A percentile compares a stretch with the other conserved stretches of the same genome.
These are phyloP conservation scores for Tetropium fuscum DNA, from an alignment of 2,888 invertebrate species.

Conservation along the genomic window DNA sequence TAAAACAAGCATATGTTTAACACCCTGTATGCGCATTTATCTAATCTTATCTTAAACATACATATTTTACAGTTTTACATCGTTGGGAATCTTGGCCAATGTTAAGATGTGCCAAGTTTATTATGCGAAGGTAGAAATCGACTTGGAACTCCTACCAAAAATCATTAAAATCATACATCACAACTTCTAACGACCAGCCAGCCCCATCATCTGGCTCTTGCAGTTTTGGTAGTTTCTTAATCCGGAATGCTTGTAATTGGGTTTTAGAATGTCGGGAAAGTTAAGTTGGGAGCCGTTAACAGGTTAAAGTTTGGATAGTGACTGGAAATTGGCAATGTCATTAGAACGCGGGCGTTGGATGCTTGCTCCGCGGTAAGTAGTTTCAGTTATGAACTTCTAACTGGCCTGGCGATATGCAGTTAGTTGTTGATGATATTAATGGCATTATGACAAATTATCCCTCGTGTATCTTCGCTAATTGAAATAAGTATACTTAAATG, in stretches of 20 bases:
- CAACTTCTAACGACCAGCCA: conserved; percentile 28
- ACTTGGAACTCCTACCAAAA: too few species aligned
- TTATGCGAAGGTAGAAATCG: too few species aligned
- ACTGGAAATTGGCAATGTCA: conserved; percentile 39
- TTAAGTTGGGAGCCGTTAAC: conserved; percentile 39
- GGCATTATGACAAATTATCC: conserved; percentile 1
- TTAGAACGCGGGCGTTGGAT: conserved; percentile 26
- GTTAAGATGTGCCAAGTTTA: too few species aligned
- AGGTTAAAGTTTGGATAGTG: conserved; percentile 41
- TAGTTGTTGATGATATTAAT: conserved; percentile 13
- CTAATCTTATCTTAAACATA: too few species aligned
- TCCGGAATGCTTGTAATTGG: conserved; percentile 37
- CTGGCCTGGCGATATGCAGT: not conserved
- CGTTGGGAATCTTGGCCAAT: too few species aligned
- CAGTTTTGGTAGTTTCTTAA: conserved; percentile 34
- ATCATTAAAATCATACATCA: conserved; percentile 22
- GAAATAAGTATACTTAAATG: too few species aligned
- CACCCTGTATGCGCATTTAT: too few species aligned
- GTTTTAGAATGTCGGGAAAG: conserved; percentile 37
- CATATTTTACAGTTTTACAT: too few species aligned
- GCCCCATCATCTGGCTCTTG: conserved; percentile 23
- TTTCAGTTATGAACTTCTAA: conserved; percentile 21
- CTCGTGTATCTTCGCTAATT: not conserved
- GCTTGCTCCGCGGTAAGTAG: conserved; percentile 8
- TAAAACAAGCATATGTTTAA: too few species aligned